Base-by-base conservation (phyloP, 2,888 invertebrate species). In the Fragum whitleyi region DNA sequence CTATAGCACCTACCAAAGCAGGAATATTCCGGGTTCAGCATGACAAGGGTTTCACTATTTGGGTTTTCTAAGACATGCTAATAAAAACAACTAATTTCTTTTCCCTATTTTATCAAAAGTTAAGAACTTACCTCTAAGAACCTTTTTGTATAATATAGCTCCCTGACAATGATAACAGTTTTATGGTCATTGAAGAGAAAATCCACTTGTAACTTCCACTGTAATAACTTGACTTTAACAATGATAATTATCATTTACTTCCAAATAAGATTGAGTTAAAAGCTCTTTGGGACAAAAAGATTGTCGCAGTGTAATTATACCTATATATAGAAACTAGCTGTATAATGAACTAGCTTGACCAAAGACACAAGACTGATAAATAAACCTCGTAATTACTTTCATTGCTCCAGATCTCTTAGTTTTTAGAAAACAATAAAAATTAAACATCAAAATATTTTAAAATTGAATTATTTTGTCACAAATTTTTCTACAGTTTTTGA, bases 331-430 rank as follows among this genome's bases (percentile, higher is more conserved):
- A 36, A 23, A 11, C 1, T 62, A 62, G 2, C n/a, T 62, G 28
- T n/a, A 32, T 62, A 36, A 62, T 62, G 62, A 62, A 32, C 32
- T 28, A 1, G 62, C 9, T n/a, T 62, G 62, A 62, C 62, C 62
- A 65, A 42, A 26, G 16, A 16, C 32, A 36, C n/a, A 19, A 36
- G 36, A 32, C 36, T 32, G 19, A 23, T 36, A 23, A 32, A 72
- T 39, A 59, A 19, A n/a, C n/a, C 74, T 62, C 21, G 28, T 76
- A 76, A 61, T 70, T 69, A 76, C 62, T 3, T 36, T 36, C 3
- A 9, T 36, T 9, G 32, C 32, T 36, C 32, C 32, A 36, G 32
- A 36, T 36, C n/a, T n/a, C n/a, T n/a, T n/a, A n/a, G n/a, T n/a
- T n/a, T n/a, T n/a, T n/a, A n/a, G n/a, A n/a, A n/a, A n/a, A n/a